Percentiles rank a stretch among this genome's conserved stretches.
Conservation (phyloP, 2,888 invertebrate genomes). For the Zonitis immaculata region DNA sequence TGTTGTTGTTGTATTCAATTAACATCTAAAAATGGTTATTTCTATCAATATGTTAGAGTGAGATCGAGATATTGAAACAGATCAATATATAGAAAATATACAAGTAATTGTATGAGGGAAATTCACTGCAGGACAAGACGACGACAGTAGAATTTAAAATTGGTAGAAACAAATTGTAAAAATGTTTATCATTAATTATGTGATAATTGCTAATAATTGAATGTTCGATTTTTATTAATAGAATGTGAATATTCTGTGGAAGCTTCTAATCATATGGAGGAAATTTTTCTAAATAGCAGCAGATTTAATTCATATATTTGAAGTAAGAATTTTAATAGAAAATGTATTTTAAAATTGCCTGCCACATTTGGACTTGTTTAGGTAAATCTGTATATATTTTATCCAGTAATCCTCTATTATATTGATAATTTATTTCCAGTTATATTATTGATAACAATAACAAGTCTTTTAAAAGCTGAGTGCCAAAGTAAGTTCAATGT, state of each 20-base stretch:
- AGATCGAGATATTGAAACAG: not conserved
- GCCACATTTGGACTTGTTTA: not conserved
- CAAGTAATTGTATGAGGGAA: not conserved
- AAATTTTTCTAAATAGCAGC: not conserved
- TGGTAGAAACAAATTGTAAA: not conserved
- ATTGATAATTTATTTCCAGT: slow-evolving; percentile 38
- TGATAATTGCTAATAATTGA: not conserved
- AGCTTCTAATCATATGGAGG: too few relatives aligned
- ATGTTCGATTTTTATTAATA: too few relatives aligned
- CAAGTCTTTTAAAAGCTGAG: slow-evolving; percentile 52
- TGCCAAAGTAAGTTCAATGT: slow-evolving; percentile 58
- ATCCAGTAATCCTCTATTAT: too few relatives aligned
- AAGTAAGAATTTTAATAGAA: not conserved
- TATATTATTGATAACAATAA: slow-evolving; percentile 48
- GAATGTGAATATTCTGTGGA: not conserved
- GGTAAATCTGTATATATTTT: too few relatives aligned
- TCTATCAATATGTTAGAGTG: not conserved
- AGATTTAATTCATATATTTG: too few relatives aligned
- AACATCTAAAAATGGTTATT: not conserved
- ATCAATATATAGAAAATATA: not conserved
- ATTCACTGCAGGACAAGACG: not conserved
- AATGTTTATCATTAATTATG: not conserved
- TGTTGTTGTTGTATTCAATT: not conserved
- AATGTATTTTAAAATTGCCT: not conserved
- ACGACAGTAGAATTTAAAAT: not conserved